Evolutionary conservation across 2,113 vertebrate species (phyloP), one percentile per base, ranked within the genome.

Genomic region (Mesocricetus auratus): DNA sequence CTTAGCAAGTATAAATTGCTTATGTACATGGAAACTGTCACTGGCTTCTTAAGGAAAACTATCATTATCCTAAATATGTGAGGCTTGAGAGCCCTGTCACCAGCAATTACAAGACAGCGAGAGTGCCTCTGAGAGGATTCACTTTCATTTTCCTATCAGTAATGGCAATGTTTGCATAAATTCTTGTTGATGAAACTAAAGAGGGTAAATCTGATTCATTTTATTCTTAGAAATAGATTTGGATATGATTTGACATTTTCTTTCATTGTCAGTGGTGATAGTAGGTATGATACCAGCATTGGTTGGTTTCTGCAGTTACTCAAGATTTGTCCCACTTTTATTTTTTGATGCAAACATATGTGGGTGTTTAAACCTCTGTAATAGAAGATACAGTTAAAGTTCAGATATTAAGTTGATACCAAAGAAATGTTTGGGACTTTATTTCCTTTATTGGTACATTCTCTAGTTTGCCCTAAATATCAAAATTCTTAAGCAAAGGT

Each of bases 381-480:
- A 4, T 62, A 87, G 60, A 81, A 96, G 73, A 79, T 85, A 60
- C 0, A 0, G 7, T 36, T 64, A 33, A 93, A 62, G 33, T 50
- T 94, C 11, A 47, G 79, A 77, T 86, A 45, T 39, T 90, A 88
- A 88, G 56, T 1, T 88, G 31, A 45, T 79, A 68, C 39, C 22
- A 86, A 87, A 85, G 60, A 93, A 78, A 90, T 95, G 68, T 92
- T 89, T 93, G 39, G 71, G 24, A 81, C 81, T 90, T 89, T 81
- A 85, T 94, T 93, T 96, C 39, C 87, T 97, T 93, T 85, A 68
- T 83, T 79, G 13, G 36, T 89, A 19, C 24, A n/a, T 78, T 95
- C 29, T 96, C 36, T 85, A 45, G 7, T 79, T 95, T 89, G 62
- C 60, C 56, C 78, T 95, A 75, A 96, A 85, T 86, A 82, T 36